A percentile compares a stretch with the other conserved stretches of the same genome.
Evolutionary conservation across 2,888 invertebrate genomes (phyloP).

Genomic region (Drepanosiphum platanoidis): DNA sequence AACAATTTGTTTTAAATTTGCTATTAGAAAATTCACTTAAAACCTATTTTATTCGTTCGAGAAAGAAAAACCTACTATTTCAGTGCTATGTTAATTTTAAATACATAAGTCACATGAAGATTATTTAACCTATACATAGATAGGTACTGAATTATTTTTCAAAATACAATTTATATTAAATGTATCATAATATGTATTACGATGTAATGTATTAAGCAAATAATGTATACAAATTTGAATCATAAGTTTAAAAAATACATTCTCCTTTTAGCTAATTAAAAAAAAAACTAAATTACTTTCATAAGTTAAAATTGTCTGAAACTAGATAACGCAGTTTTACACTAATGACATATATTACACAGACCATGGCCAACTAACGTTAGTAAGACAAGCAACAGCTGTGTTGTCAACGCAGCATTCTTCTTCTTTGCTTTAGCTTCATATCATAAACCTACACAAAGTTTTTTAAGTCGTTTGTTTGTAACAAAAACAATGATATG

Average conservation of each 20-base stretch:
- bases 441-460: conserved; percentile 18
- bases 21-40: conserved; percentile 8
- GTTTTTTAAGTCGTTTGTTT: background rate
- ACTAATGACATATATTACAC: conserved; percentile 40
- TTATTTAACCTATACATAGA: background rate
- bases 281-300: conserved; percentile 17
- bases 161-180: background rate
- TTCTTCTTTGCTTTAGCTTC: background rate
- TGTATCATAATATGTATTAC: background rate
- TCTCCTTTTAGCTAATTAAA: conserved; percentile 16
- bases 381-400: conserved; percentile 35
- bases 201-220: background rate
- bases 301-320: conserved; percentile 29
- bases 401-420: conserved; percentile 22
- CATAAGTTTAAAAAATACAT: conserved; percentile 7
- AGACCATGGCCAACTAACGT: conserved; percentile 20
- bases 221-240: background rate
- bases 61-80: background rate
- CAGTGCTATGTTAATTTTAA: background rate
- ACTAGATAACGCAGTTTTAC: conserved; percentile 42
- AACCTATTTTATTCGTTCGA: background rate
- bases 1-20: conserved; percentile 31
- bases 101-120: no score
- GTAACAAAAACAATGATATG: conserved; percentile 19
- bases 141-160: background rate